A percentile compares a stretch with the other conserved stretches of the same genome.
phyloP scores from a whole-genome alignment of 1,140 invertebrate species.

The Eriosoma lanigerum region DNA sequence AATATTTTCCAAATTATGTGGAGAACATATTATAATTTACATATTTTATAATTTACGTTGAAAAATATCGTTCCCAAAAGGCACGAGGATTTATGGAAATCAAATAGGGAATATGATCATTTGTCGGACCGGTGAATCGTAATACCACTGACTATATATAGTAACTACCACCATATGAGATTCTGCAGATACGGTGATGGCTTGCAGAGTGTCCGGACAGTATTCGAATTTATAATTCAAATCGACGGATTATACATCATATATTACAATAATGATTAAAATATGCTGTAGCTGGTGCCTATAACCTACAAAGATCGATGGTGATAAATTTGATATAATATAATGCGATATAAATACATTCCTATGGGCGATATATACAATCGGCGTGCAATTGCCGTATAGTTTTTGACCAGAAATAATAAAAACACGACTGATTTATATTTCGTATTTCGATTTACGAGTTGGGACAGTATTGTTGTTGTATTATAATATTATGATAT shows the following conservation, averaged over 20 bases:
- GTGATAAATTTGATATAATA: constrained; percentile 1
- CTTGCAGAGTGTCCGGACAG: no score
- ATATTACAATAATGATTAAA: no score
- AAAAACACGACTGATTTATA: constrained; percentile 2
- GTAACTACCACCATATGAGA: no score
- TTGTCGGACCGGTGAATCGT: not conserved
- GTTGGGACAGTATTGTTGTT: not conserved
- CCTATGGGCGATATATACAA: not conserved
- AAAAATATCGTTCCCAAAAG: constrained; percentile 27
- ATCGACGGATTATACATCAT: no score
- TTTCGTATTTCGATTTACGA: not conserved
- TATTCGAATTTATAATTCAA: no score
- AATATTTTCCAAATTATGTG: no score
- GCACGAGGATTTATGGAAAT: constrained; percentile 7
- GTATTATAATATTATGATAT: no score
- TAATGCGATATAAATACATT: not conserved
- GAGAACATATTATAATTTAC: no score
- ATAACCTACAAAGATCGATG: not conserved
- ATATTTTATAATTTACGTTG: not conserved
- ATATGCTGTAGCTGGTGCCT: no score
- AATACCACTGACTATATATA: no score
- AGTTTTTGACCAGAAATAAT: not conserved
- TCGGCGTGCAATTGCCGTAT: not conserved
- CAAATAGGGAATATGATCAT: not conserved
- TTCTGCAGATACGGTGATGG: no score